Evolutionary conservation across 2,888 invertebrate species (phyloP).

Genomic region (Campoplex capitator): DNA sequence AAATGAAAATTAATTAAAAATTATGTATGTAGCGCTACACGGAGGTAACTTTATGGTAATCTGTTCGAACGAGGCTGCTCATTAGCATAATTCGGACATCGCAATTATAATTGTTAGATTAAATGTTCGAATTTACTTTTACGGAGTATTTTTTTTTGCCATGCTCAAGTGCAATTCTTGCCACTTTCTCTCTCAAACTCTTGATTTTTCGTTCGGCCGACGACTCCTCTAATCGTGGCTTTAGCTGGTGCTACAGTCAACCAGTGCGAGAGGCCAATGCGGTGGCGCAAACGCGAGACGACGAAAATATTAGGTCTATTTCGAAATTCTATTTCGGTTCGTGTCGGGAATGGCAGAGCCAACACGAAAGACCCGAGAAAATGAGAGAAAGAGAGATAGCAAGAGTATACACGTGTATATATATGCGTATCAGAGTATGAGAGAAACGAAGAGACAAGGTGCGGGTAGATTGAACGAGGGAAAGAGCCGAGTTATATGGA

Average conservation of each 20-base stretch:
- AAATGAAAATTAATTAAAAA: too few relatives aligned
- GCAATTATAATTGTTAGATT: too few relatives aligned
- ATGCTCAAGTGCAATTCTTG: slow-evolving; percentile 3
- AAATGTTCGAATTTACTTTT: not conserved
- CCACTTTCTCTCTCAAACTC: slow-evolving; percentile 45
- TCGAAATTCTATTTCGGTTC: slow-evolving; percentile 84
- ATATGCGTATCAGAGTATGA: slow-evolving; percentile 3
- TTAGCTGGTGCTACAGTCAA: slow-evolving; percentile 63
- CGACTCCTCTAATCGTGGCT: slow-evolving; percentile 58
- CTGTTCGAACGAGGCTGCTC: too few relatives aligned
- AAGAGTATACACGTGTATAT: slow-evolving; percentile 6
- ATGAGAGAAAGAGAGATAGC: slow-evolving; percentile 47
- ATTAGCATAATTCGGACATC: too few relatives aligned
- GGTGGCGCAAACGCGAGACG: slow-evolving; percentile 84
- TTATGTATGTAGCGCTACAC: too few relatives aligned
- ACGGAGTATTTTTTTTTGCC: not conserved
- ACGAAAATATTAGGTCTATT: slow-evolving; percentile 85
- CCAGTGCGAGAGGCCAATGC: slow-evolving; percentile 71
- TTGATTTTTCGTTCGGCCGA: slow-evolving; percentile 53
- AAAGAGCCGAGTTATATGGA: slow-evolving; percentile 51
- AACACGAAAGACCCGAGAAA: slow-evolving; percentile 59
- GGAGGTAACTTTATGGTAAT: too few relatives aligned
- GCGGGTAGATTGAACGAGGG: slow-evolving; percentile 50
- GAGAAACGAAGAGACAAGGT: slow-evolving; percentile 38
- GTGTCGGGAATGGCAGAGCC: slow-evolving; percentile 76